Conservation (phyloP, 2,888 invertebrate genomes). For the Acheta domesticus region DNA sequence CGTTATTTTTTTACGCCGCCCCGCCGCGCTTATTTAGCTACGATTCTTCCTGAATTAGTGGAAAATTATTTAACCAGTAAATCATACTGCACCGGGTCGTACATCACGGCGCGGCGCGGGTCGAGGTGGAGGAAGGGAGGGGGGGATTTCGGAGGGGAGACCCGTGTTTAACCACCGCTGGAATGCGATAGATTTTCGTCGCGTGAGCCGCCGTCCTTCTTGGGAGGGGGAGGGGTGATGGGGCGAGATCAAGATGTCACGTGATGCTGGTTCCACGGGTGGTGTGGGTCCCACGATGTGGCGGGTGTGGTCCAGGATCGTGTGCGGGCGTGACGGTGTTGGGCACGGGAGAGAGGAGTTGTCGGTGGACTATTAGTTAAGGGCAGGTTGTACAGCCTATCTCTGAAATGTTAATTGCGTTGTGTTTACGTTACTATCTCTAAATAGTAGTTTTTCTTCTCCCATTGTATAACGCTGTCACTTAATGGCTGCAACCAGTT, state of each 20-base stretch:
- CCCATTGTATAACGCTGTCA: too few species aligned
- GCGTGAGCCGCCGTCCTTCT: neutral
- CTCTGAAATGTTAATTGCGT: too few species aligned
- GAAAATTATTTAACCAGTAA: neutral
- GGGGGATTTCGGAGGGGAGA: neutral
- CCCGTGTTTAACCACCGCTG: neutral
- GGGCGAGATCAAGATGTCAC: neutral
- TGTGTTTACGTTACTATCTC: too few species aligned
- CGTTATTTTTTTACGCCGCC: neutral
- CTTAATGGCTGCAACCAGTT: too few species aligned
- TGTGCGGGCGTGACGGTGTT: too few species aligned
- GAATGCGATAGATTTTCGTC: conserved; percentile 18
- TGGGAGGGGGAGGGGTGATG: neutral
- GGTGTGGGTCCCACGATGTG: too few species aligned
- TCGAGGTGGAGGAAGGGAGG: neutral
- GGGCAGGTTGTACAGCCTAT: too few species aligned
- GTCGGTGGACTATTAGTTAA: too few species aligned
- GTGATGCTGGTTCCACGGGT: neutral
- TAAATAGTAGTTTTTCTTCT: too few species aligned
- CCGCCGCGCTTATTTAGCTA: conserved; percentile 18
- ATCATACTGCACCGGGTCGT: neutral
- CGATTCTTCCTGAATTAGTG: conserved; percentile 18
- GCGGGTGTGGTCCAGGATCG: too few species aligned
- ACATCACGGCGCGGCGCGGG: neutral
- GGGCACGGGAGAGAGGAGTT: too few species aligned